These are phyloP conservation scores for Protosalanx chinensis DNA, from an alignment of 2,797 vertebrate genomes.

Conservation along the genomic window DNA sequence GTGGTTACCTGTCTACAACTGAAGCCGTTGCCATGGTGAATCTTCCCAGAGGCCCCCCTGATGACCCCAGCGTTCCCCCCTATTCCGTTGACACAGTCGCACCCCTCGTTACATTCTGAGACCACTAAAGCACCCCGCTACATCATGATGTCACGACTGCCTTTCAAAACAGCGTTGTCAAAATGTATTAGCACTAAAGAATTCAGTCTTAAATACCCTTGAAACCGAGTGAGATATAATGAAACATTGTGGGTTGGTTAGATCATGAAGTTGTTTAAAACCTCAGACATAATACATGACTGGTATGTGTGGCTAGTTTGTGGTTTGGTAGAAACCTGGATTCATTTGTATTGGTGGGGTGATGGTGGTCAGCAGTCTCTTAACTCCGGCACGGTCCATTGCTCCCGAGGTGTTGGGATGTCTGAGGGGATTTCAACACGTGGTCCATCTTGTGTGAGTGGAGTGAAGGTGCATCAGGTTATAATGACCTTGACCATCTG, in stretches of 20 bases:
- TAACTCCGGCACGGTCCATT: not conserved
- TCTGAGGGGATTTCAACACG: not conserved
- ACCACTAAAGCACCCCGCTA: not conserved
- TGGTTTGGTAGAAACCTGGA: slow-evolving; percentile 2
- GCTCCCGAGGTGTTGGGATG: not conserved
- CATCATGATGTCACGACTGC: not conserved
- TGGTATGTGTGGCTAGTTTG: slow-evolving; percentile 3
- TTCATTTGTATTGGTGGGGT: not conserved
- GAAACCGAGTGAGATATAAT: not conserved
- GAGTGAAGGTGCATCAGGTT: not conserved
- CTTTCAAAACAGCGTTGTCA: not conserved
- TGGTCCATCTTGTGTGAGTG: not conserved
- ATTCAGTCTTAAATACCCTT: not conserved
- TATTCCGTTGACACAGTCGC: not conserved
- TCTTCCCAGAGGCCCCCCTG: not conserved
- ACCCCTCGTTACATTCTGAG: not conserved
- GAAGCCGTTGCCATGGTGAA: not conserved
- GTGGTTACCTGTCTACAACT: not conserved
- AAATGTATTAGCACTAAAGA: not conserved
- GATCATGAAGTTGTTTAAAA: slow-evolving; percentile 16
- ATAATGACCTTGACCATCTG: no score
- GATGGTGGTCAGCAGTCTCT: not conserved
- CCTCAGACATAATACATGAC: slow-evolving; percentile 2
- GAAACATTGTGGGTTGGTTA: slow-evolving; percentile 4
- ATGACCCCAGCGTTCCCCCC: not conserved